These are phyloP conservation scores for Orthosia cruda DNA, from an alignment of 2,888 invertebrate species.

Conservation along the genomic window DNA sequence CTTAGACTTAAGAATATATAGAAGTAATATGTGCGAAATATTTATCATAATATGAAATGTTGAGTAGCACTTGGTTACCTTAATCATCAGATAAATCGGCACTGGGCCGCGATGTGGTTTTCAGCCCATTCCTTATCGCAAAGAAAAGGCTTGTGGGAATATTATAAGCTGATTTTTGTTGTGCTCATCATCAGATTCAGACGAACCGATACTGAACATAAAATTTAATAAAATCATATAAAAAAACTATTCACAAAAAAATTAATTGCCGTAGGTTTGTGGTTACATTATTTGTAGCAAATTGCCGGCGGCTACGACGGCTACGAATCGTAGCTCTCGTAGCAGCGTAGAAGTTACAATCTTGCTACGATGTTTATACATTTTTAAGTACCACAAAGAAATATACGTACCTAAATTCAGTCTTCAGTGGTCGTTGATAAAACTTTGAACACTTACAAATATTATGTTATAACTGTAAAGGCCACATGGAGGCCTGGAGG, in stretches of 20 bases:
- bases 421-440: constrained; percentile 14
- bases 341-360: constrained; percentile 56
- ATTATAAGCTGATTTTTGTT: not conserved
- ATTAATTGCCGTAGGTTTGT: constrained; percentile 40
- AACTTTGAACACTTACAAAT: constrained; percentile 8
- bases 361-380: constrained; percentile 50
- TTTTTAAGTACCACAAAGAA: constrained; percentile 50
- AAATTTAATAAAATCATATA: constrained; percentile 32
- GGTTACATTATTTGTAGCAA: constrained; percentile 56
- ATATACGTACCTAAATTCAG: constrained; percentile 20
- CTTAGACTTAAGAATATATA: not conserved
- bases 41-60: not conserved
- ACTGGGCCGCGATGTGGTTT: not conserved
- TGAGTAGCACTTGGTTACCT: not conserved
- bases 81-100: not conserved
- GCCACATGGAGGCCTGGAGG: too few species aligned
- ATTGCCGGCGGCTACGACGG: constrained; percentile 45
- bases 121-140: not conserved
- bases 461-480: not conserved
- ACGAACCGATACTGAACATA: constrained; percentile 7
- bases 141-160: not conserved
- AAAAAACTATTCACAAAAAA: constrained; percentile 44
- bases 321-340: constrained; percentile 55
- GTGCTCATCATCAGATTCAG: too few species aligned
- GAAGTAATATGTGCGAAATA: not conserved